phyloP scores from a whole-genome alignment of 2,113 vertebrate species.

The Coracopsis vasa region DNA sequence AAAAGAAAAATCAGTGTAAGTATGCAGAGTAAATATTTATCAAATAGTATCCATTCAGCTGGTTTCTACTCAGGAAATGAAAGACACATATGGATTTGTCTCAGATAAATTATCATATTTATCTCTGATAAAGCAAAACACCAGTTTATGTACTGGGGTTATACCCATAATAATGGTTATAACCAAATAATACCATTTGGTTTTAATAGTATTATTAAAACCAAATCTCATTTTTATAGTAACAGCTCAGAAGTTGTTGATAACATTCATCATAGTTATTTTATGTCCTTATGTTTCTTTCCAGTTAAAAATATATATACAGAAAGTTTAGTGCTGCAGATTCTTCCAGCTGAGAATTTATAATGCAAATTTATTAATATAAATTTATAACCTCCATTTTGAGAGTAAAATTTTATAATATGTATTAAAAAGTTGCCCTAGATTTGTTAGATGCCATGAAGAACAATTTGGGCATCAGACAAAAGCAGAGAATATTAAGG shows the following conservation, averaged over 20 bases:
- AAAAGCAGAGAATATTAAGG: background rate
- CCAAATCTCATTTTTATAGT: background rate
- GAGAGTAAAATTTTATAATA: background rate
- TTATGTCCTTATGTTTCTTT: background rate
- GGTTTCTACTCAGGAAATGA: background rate
- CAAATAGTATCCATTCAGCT: background rate
- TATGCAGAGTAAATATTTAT: background rate
- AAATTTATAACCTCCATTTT: background rate
- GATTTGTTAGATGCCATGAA: background rate
- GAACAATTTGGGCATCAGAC: background rate
- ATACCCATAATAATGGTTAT: too few species aligned
- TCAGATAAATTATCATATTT: background rate
- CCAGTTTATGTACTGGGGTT: background rate
- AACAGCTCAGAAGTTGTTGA: background rate
- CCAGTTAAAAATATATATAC: background rate
- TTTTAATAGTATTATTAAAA: background rate
- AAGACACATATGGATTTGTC: background rate
- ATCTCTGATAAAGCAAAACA: background rate
- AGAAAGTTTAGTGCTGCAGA: background rate
- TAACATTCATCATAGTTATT: background rate
- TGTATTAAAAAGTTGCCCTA: background rate
- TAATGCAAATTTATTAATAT: background rate
- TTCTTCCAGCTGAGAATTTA: background rate
- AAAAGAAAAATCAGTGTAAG: background rate
- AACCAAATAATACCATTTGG: too few species aligned